Evolutionary conservation across 2,888 invertebrate species (phyloP), one percentile per base, ranked within the genome.

Genomic region (Drosophila nr. fundita): DNA sequence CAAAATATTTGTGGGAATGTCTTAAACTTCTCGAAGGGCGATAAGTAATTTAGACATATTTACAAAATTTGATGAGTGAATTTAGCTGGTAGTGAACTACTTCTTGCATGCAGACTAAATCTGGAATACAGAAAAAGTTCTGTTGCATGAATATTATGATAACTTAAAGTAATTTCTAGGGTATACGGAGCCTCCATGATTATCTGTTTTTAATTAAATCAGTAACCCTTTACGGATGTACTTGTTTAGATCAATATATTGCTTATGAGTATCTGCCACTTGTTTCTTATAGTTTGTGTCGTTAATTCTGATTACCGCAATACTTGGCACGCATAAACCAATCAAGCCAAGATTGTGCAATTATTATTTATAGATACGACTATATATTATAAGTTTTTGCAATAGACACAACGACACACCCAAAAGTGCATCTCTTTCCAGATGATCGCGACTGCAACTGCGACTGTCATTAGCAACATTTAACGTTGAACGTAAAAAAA

Each of bases 381-480:
- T 32, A 38, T 21, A 53, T 57, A 52, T 29, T 55, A 48, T 49
- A 48, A 15, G 18, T 45, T 32, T 32, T 42, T 57, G 18, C 54
- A 63, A 61, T 67, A 50, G 32, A 42, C 32, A 59, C 55, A 58
- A 29, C 67, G 80, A 71, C 78, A 78, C 78, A 80, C 78, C 78
- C 78, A 80, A 80, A 78, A 79, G 67, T 64, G 71, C 64, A 80
- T 63, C 75, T 65, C 59, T 55, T 70, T 62, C 53, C 49, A 75
- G 60, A 67, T 76, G 60, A 66, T 45, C 55, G 57, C 70, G 55
- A 50, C 70, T 36, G 62, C 70, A 61, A 50, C 61, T 30, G 62
- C 76, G 65, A 54, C 76, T 80, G 76, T 78, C 78, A 80, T 76
- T 80, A 78, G 73, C 77, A 73, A 68, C 61, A 65, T 72, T 80